Conservation (phyloP, 2,113 vertebrate species). For the Caloenas nicobarica region DNA sequence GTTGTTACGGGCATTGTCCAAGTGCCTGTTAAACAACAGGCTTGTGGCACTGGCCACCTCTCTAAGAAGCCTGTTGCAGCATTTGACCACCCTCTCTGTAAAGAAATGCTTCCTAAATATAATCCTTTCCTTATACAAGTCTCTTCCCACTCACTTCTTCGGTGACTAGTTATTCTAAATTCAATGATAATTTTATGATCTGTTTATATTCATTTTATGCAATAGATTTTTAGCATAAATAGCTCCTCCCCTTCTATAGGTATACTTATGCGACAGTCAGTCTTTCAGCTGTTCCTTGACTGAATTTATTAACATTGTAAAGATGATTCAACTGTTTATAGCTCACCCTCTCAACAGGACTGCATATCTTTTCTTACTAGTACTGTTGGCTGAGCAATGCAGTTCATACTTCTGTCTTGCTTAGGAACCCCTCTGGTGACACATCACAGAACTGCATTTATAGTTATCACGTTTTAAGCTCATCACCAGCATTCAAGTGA, state of each 20-base stretch:
- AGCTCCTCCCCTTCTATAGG: neutral
- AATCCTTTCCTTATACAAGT: neutral
- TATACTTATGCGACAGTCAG: neutral
- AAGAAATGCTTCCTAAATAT: neutral
- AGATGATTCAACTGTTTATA: neutral
- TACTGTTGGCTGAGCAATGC: neutral
- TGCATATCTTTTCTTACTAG: neutral
- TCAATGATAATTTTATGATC: neutral
- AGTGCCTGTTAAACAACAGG: neutral
- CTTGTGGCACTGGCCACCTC: neutral
- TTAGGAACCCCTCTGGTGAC: slow-evolving; percentile 25
- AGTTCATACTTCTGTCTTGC: neutral
- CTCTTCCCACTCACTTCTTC: neutral
- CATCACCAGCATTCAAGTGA: rapidly evolving
- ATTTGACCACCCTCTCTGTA: too few species aligned
- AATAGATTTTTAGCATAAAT: neutral
- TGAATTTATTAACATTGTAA: neutral
- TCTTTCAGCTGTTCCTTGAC: neutral
- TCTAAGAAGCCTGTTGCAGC: neutral
- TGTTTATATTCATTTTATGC: neutral
- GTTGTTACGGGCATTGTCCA: neutral
- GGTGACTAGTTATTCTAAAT: neutral
- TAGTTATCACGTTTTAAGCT: rapidly evolving
- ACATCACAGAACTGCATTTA: neutral
- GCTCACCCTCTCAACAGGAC: neutral